These are phyloP conservation scores for Calephelis nemesis DNA, from an alignment of 1,140 invertebrate species.

Conservation along the genomic window DNA sequence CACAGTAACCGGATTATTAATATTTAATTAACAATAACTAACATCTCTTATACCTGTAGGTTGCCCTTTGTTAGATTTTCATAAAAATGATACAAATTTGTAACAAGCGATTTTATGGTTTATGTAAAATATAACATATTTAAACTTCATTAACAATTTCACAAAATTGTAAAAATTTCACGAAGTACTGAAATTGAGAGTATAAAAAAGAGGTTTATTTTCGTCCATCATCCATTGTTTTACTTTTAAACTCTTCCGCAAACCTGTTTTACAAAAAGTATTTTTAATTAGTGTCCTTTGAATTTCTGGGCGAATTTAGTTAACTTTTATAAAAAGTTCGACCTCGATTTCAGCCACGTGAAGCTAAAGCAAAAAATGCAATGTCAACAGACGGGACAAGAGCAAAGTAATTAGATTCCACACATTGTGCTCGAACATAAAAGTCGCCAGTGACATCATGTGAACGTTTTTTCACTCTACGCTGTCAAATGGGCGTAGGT, in stretches of 20 bases:
- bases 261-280: neutral
- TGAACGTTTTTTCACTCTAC: slow-evolving; percentile 33
- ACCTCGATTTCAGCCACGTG: slow-evolving; percentile 33
- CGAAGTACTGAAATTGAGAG: too few relatives aligned
- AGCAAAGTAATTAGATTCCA: slow-evolving; percentile 46
- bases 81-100: too few relatives aligned
- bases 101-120: too few relatives aligned
- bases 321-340: slow-evolving; percentile 22
- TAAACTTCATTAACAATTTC: too few relatives aligned
- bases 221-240: neutral
- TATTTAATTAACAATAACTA: too few relatives aligned
- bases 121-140: too few relatives aligned
- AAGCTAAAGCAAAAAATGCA: slow-evolving; percentile 35
- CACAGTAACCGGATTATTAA: too few relatives aligned
- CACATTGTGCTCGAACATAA: slow-evolving; percentile 36
- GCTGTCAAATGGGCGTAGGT: slow-evolving; percentile 35
- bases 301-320: slow-evolving; percentile 3
- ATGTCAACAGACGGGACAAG: slow-evolving; percentile 38
- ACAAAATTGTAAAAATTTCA: too few relatives aligned
- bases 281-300: slow-evolving; percentile 15
- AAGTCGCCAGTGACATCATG: slow-evolving; percentile 33
- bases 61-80: too few relatives aligned
- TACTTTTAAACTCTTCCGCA: neutral
- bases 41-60: too few relatives aligned
- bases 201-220: neutral